Evolutionary conservation across 2,797 vertebrate genomes (phyloP).

Genomic region (Knipowitschia caucasica): DNA sequence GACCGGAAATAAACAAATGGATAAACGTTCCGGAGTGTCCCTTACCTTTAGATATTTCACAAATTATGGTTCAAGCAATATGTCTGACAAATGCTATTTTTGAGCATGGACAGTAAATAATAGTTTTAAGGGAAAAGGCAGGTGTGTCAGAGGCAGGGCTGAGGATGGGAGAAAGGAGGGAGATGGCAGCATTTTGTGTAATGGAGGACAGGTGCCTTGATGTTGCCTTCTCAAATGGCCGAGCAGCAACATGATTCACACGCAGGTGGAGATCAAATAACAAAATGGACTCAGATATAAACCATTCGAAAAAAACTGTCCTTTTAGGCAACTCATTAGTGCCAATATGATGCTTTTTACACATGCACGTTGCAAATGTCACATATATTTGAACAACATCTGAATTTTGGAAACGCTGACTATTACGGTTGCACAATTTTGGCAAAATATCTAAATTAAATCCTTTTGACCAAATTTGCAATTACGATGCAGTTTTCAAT

Average conservation of each 20-base stretch:
- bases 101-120: no score
- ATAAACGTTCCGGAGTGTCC: no score
- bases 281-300: conserved; percentile 47
- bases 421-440: no score
- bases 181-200: conserved; percentile 49
- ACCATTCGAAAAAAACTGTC: conserved; percentile 31
- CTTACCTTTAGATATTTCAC: no score
- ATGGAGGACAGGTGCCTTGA: conserved; percentile 49
- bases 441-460: no score
- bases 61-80: no score
- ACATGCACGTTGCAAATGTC: background rate
- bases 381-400: background rate
- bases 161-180: conserved; percentile 12
- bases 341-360: conserved; percentile 11
- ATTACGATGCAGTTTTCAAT: background rate
- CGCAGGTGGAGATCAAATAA: conserved; percentile 53
- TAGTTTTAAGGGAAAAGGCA: no score
- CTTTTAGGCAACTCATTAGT: conserved; percentile 14
- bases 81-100: no score
- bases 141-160: background rate
- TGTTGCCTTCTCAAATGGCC: conserved; percentile 54
- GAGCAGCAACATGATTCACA: conserved; percentile 54
- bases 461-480: no score
- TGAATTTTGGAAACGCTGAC: no score
- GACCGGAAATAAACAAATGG: no score